Base-by-base conservation (phyloP, 2,113 vertebrate genomes). In the Connochaetes taurinus region DNA sequence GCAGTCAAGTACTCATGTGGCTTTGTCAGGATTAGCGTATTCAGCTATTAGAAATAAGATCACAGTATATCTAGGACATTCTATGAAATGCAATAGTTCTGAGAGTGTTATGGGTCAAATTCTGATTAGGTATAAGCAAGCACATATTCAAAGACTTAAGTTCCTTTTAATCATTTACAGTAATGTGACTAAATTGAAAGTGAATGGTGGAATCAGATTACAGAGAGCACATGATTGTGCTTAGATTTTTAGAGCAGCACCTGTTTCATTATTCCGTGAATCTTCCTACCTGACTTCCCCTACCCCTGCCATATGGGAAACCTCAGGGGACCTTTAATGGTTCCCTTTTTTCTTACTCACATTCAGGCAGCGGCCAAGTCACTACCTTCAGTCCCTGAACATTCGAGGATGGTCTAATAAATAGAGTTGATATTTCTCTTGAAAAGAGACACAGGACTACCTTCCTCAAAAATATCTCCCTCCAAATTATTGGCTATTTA, bases 41-140 rank as follows among this genome's bases (percentile, higher is more conserved):
- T 94, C 86, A 96, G 90, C 94, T 97, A 74, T 92, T 96, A 95
- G 98, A 97, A 98, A 98, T 76, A 98, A 97, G 95, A 98, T 97
- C 95, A 93, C 43, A 95, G 95, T 92, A 83, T 88, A 96, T 98
- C 97, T 96, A 97, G 98, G 97, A 92, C 98, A 94, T 91, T 95
- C 91, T 95, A 94, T 95, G 94, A 97, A 78, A 64, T 60, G 83
- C 40, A 47, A 43, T 1, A 17, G 58, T 64, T 60, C 53, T 14
- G 45, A 67, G 62, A 90, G 64, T 47, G 80, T 95, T 93, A 31
- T 16, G 17, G 80, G 90, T 97, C 96, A 92, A 71, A 76, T 90
- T 95, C 67, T 78, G 55, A 53, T 43, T 89, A 95, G 80, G 31
- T 50, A 40, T 33, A 74, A 71, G 84, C n/a, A 89, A 93, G 50